Conservation (phyloP, 2,888 invertebrate species). For the Stenodera caucasica region DNA sequence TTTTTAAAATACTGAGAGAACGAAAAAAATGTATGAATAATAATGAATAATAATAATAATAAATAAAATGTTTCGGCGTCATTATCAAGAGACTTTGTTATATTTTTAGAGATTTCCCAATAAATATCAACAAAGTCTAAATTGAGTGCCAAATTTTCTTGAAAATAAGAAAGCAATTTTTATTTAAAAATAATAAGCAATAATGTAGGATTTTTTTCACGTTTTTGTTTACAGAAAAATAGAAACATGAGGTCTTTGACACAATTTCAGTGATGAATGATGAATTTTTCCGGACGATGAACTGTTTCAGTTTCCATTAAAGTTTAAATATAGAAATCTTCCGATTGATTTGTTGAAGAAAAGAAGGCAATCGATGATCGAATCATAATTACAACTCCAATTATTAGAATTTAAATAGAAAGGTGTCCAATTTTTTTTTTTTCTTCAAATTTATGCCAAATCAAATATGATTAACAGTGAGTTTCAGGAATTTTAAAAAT, state of each 20-base stretch:
- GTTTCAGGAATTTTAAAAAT: conserved; percentile 2
- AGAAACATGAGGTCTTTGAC: neutral
- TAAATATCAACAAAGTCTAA: neutral
- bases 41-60: neutral
- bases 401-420: no score
- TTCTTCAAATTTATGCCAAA: no score
- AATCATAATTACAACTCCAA: no score
- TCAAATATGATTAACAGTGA: neutral
- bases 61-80: neutral
- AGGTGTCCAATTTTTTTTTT: neutral
- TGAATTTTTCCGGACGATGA: neutral
- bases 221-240: neutral
- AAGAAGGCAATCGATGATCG: neutral
- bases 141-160: neutral
- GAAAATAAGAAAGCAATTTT: neutral
- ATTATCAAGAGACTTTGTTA: neutral
- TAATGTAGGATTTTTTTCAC: no score
- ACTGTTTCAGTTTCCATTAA: neutral
- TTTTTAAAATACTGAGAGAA: conserved; percentile 7
- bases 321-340: neutral
- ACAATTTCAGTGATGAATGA: neutral
- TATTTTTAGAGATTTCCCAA: conserved; percentile 1
- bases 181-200: no score
- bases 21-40: conserved; percentile 9
- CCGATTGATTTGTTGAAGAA: neutral